These are phyloP conservation scores for Phymorhynchus buccinoides DNA, from an alignment of 1,140 invertebrate genomes.

Conservation along the genomic window DNA sequence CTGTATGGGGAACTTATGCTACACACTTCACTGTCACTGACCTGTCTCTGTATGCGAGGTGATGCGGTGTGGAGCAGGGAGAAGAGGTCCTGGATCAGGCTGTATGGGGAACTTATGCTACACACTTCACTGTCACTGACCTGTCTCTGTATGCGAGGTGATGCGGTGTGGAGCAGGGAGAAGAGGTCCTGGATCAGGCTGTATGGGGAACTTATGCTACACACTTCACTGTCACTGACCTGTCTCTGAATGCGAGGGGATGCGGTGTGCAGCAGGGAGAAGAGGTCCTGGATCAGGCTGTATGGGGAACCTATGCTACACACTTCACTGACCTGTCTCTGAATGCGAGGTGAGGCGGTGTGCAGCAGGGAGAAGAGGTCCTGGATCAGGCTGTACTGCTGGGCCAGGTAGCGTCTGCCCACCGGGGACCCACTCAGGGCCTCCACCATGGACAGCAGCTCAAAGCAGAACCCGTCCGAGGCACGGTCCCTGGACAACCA, in stretches of 20 bases:
- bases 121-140: slow-evolving; percentile 82
- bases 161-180: slow-evolving; percentile 89
- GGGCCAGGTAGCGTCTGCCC: slow-evolving; percentile 90
- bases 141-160: neutral
- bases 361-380: slow-evolving; percentile 92
- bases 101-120: slow-evolving; percentile 86
- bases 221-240: neutral
- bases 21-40: too few relatives aligned
- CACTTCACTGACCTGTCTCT: slow-evolving; percentile 82
- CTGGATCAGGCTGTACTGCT: slow-evolving; percentile 86
- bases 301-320: slow-evolving; percentile 63
- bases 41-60: slow-evolving; percentile 93
- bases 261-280: slow-evolving; percentile 91
- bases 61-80: slow-evolving; percentile 93
- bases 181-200: slow-evolving; percentile 88
- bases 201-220: too few relatives aligned
- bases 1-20: too few relatives aligned
- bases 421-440: slow-evolving; percentile 94
- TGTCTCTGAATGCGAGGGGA: neutral
- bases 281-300: slow-evolving; percentile 86
- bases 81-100: slow-evolving; percentile 87
- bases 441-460: slow-evolving; percentile 94
- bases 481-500: slow-evolving; percentile 49
- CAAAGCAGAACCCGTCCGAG: slow-evolving; percentile 95
- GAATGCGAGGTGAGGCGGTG: slow-evolving; percentile 93